Evolutionary conservation across 2,797 vertebrate genomes (phyloP).

Genomic region (Saxicola maurus): DNA sequence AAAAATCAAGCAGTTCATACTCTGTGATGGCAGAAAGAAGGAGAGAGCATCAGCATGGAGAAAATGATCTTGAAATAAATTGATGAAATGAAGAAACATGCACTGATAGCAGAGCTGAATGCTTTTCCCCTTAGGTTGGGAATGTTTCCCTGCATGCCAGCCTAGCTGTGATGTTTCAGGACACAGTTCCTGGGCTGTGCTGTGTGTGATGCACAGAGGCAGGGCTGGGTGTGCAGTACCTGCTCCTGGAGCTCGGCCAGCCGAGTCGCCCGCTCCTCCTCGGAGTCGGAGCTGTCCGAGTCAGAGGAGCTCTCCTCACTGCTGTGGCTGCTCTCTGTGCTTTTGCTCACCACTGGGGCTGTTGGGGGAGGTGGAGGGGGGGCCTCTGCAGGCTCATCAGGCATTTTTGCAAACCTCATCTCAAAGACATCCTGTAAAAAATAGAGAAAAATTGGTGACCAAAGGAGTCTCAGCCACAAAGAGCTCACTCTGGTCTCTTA

Average conservation of each 20-base stretch:
- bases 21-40: background rate
- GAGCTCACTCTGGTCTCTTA: background rate
- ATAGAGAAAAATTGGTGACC: background rate
- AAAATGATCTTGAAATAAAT: background rate
- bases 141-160: background rate
- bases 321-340: constrained; percentile 77
- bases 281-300: constrained; percentile 79
- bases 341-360: constrained; percentile 72
- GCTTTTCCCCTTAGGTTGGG: background rate
- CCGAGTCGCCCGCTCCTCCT: constrained; percentile 81
- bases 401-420: constrained; percentile 92
- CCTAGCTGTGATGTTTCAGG: background rate
- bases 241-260: constrained; percentile 88
- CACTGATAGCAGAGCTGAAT: background rate
- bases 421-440: constrained; percentile 86
- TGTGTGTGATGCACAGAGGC: accelerated
- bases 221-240: constrained; percentile 41
- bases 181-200: background rate
- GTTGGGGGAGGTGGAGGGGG: constrained; percentile 63
- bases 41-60: accelerated
- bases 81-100: too few species aligned
- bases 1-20: background rate
- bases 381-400: constrained; percentile 80
- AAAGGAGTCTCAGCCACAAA: background rate
- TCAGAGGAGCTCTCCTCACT: constrained; percentile 76